Conservation (phyloP, 2,113 vertebrate genomes). For the Proterorhinus semilunaris region DNA sequence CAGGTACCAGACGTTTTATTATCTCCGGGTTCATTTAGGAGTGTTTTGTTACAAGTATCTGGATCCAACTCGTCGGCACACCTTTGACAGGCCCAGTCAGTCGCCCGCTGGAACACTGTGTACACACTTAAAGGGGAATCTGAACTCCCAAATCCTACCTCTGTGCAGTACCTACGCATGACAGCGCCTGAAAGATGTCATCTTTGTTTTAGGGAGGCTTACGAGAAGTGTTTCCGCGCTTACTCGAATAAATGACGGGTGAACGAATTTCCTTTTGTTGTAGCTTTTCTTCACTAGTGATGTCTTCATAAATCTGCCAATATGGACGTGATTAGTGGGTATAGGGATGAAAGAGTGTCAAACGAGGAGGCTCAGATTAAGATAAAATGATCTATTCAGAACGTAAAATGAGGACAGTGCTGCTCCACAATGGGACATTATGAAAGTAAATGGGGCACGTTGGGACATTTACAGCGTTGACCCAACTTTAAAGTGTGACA, state of each 20-base stretch:
- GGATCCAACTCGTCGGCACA: conserved; percentile 15
- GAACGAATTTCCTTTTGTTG: conserved; percentile 10
- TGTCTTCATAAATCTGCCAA: conserved; percentile 19
- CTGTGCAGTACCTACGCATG: conserved; percentile 22
- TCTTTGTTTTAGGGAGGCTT: conserved; percentile 18
- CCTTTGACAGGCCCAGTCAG: conserved; percentile 7
- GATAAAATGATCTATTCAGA: background rate
- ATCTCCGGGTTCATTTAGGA: conserved; percentile 22
- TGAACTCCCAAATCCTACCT: conserved; percentile 10
- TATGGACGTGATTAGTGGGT: background rate
- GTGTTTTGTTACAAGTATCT: conserved; percentile 42
- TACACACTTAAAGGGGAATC: conserved; percentile 31
- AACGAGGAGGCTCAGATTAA: background rate
- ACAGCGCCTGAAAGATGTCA: conserved; percentile 27
- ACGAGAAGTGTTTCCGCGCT: conserved; percentile 8
- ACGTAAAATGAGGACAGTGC: background rate
- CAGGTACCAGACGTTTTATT: conserved; percentile 5
- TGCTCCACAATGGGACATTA: background rate
- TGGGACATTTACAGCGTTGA: background rate
- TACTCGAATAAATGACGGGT: conserved; percentile 40
- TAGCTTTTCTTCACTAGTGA: conserved; percentile 6
- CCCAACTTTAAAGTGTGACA: background rate
- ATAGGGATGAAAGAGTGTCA: conserved; percentile 2
- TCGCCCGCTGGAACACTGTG: conserved; percentile 5
- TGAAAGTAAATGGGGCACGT: background rate